Evolutionary conservation across 2,888 invertebrate species (phyloP).

Genomic region (Tachina lurida): DNA sequence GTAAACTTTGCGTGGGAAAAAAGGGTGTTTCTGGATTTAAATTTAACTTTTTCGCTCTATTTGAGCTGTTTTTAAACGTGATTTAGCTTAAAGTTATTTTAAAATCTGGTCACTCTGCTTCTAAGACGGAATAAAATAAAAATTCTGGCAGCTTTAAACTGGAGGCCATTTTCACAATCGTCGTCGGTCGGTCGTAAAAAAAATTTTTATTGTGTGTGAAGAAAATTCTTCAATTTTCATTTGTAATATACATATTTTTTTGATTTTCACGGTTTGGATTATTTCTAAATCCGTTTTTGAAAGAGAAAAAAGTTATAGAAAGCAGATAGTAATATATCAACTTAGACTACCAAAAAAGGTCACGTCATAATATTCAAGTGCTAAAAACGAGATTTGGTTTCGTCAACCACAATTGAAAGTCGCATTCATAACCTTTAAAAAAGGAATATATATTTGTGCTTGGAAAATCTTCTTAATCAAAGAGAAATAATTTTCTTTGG

Average conservation of each 20-base stretch:
- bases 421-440: conserved; percentile 52
- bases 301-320: not conserved
- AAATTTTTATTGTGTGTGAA: conserved; percentile 34
- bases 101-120: too few relatives aligned
- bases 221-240: conserved; percentile 45
- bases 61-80: too few relatives aligned
- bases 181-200: conserved; percentile 33
- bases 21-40: too few relatives aligned
- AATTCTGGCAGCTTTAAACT: conserved; percentile 18
- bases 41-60: too few relatives aligned
- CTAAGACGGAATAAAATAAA: not conserved
- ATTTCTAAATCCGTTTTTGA: not conserved
- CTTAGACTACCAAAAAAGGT: not conserved
- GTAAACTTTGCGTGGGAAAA: too few relatives aligned
- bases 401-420: conserved; percentile 36
- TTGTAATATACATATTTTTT: conserved; percentile 15
- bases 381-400: conserved; percentile 19
- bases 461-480: conserved; percentile 28
- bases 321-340: not conserved
- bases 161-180: conserved; percentile 50
- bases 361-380: conserved; percentile 28
- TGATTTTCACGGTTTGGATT: not conserved
- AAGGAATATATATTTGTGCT: not conserved
- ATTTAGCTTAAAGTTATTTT: too few relatives aligned
- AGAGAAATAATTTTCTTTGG: conserved; percentile 57